Base-by-base conservation (phyloP, 2,888 invertebrate genomes). In the Neoitamus cyanurus region DNA sequence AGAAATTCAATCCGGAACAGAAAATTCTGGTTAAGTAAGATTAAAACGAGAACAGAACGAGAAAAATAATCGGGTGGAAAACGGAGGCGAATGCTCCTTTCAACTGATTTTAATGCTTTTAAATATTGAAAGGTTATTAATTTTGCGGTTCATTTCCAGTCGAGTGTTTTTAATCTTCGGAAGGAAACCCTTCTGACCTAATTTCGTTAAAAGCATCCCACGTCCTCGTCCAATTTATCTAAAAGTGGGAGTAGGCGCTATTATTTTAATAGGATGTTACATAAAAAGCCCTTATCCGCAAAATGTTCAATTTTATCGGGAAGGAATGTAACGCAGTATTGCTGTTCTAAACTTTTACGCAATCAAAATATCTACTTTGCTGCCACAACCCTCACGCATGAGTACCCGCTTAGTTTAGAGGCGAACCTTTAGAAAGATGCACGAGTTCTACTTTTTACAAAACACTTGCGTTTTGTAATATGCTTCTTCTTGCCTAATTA, bases 121-220 rank as follows among this genome's bases (percentile, higher is more conserved):
- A 78, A 78, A 48, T 48, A 58, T 48, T 78, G 58, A 78, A 78
- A 78, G 78, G 78, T 78, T 78, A 78, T 78, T 78, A 78, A 78
- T 78, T 78, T 78, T 78, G 58, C 78, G 78, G 78, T 78, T 78
- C 78, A 58, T 78, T 78, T 78, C 78, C 48, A 78, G 30, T 28
- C 11, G 31, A 78, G 48, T 20, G 13, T 48, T 78, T 42, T 48
- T 78, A 58, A 78, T 78, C 48, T 48, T 31, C 25, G 42, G 28
- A 48, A 78, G 11, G 48, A 78, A 42, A 28, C 37, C 78, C 48
- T 48, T 48, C 30, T 31, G 48, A 30, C 46, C 15, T 78, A 78
- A 78, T 78, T 28, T 31, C 9, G 30, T 78, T 78, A 58, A 78
- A 78, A 78, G 78, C 78, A 58, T 25, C 58, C 58, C 58, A 58